Conservation (phyloP, 2,113 vertebrate genomes). For the Pyxicephalus adspersus region DNA sequence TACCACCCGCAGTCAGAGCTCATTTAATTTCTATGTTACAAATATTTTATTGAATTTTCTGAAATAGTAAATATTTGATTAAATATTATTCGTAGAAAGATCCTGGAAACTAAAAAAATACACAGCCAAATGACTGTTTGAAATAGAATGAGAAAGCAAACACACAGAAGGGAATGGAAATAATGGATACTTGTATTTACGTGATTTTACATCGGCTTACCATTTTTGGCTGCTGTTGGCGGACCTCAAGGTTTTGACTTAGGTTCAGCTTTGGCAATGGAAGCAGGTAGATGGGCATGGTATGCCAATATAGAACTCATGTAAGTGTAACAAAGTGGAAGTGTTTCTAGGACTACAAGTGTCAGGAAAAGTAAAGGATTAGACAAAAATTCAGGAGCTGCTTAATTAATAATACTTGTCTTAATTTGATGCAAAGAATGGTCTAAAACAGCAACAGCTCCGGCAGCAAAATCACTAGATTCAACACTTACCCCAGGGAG, state of each 20-base stretch:
- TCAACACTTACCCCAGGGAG: too few relatives aligned
- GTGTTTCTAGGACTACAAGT: too few relatives aligned
- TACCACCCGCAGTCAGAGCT: conserved; percentile 25
- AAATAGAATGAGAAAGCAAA: conserved; percentile 38
- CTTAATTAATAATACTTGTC: too few relatives aligned
- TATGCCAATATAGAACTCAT: too few relatives aligned
- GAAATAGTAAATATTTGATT: conserved; percentile 49
- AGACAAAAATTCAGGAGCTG: too few relatives aligned
- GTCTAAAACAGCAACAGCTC: too few relatives aligned
- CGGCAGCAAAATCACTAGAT: too few relatives aligned
- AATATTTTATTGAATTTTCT: conserved; percentile 50
- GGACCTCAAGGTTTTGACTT: conserved; percentile 26
- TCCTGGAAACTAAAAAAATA: conserved; percentile 44
- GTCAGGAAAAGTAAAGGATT: too few relatives aligned
- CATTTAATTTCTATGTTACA: conserved; percentile 32
- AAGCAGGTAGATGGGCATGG: neutral
- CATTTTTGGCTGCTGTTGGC: conserved; percentile 12
- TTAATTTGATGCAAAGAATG: too few relatives aligned
- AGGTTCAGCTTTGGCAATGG: neutral
- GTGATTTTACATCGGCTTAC: conserved; percentile 4
- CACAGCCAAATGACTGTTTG: conserved; percentile 32
- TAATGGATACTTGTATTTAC: conserved; percentile 27
- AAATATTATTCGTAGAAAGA: conserved; percentile 22
- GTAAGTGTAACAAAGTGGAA: too few relatives aligned
- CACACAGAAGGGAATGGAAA: conserved; percentile 10